A percentile compares a stretch with the other conserved stretches of the same genome.
These are phyloP conservation scores for Heterodera carotae DNA, from an alignment of 1,140 invertebrate species.

Conservation along the genomic window DNA sequence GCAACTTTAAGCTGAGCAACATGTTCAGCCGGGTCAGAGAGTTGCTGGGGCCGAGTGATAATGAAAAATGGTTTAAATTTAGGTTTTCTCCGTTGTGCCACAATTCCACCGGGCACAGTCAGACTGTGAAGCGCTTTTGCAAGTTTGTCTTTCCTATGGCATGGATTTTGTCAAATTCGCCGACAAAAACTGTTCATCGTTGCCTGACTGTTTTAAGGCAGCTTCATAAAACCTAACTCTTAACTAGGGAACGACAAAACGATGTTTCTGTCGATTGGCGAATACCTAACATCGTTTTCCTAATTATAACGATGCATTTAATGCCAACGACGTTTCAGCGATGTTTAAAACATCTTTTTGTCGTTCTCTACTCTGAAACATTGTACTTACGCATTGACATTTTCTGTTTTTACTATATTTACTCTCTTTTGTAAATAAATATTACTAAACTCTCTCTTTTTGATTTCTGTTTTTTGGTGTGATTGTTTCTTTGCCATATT, in stretches of 20 bases:
- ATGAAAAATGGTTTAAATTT: slow-evolving; percentile 6
- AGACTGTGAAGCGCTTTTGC: slow-evolving; percentile 30
- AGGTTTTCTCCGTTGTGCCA: slow-evolving; percentile 6
- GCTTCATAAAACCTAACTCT: not conserved
- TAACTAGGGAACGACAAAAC: too few species aligned
- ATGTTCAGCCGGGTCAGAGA: not conserved
- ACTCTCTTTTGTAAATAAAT: not conserved
- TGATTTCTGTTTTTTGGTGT: not conserved
- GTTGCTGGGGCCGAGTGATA: not conserved
- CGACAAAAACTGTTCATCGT: slow-evolving; percentile 9
- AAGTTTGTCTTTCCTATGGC: slow-evolving; percentile 36
- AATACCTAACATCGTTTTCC: too few species aligned
- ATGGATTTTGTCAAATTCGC: slow-evolving; percentile 35
- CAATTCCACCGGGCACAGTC: slow-evolving; percentile 30
- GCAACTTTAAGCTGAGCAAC: not conserved
- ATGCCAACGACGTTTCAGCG: too few species aligned
- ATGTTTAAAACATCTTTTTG: too few species aligned
- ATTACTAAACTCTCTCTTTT: not conserved
- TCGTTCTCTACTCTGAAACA: too few species aligned
- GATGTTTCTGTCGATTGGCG: too few species aligned
- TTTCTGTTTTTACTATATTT: not conserved
- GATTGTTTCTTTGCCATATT: too few species aligned
- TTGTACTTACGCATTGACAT: not conserved
- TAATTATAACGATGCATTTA: too few species aligned
- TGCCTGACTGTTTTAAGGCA: not conserved